These are phyloP conservation scores for Microcebus ravelobensis DNA, from an alignment of 2,113 vertebrate species.

Conservation along the genomic window DNA sequence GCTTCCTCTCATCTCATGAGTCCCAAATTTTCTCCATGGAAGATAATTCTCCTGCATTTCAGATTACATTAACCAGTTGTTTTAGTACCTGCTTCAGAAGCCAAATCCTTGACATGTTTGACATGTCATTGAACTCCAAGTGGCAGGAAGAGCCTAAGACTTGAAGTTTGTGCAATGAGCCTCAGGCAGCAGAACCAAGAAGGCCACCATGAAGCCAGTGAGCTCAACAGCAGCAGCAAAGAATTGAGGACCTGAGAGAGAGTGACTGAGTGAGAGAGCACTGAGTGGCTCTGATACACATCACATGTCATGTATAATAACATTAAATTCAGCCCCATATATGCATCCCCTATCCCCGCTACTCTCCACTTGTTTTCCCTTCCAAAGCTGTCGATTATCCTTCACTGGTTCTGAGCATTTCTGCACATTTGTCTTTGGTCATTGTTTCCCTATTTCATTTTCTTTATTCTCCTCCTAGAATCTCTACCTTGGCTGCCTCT, in stretches of 20 bases:
- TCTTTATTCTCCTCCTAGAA: background rate
- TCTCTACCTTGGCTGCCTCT: background rate
- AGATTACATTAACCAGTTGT: background rate
- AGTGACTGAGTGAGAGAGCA: background rate
- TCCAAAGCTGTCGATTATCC: background rate
- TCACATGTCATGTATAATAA: background rate
- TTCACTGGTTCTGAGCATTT: background rate
- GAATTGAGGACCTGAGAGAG: background rate
- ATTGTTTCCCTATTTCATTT: background rate
- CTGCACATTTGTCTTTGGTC: background rate
- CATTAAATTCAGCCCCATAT: background rate
- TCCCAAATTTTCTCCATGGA: background rate
- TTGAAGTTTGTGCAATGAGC: background rate
- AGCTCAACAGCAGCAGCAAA: background rate
- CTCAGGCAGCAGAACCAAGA: background rate
- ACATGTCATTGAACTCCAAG: background rate
- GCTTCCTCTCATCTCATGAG: background rate
- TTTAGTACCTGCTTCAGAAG: background rate
- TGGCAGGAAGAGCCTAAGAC: background rate
- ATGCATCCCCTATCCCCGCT: rapidly evolving
- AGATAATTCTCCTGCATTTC: background rate
- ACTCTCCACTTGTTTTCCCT: background rate
- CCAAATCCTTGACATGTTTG: background rate
- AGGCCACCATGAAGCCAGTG: background rate
- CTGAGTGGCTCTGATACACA: background rate